These are phyloP conservation scores for Aphis gossypii DNA, from an alignment of 1,140 invertebrate genomes.

Conservation along the genomic window DNA sequence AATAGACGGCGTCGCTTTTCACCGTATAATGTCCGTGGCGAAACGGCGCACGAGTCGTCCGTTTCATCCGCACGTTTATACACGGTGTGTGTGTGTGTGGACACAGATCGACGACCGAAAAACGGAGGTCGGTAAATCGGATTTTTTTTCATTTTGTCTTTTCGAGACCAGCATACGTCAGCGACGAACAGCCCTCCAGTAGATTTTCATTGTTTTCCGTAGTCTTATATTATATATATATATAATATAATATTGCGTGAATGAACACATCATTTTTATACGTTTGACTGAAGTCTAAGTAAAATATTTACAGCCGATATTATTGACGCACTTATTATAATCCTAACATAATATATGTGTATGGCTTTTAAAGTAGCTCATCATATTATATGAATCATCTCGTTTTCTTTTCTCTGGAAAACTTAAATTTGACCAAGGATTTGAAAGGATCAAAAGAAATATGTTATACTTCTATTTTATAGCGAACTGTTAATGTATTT, in stretches of 20 bases:
- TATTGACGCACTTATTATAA: too few species aligned
- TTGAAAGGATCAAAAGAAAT: neutral
- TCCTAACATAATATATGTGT: too few species aligned
- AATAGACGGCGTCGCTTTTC: neutral
- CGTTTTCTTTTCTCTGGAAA: too few species aligned
- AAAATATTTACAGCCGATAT: neutral
- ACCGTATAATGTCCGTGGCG: conserved; percentile 42
- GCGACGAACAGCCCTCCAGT: neutral
- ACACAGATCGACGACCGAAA: neutral
- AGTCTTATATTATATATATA: too few species aligned
- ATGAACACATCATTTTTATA: neutral
- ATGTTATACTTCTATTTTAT: neutral
- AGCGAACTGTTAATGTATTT: neutral
- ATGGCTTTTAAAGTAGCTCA: too few species aligned
- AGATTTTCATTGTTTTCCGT: neutral
- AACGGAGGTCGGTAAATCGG: neutral
- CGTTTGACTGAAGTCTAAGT: neutral
- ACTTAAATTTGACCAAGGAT: neutral
- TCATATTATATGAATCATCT: neutral
- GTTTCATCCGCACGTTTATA: neutral
- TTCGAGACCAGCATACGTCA: too few species aligned
- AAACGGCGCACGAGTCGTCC: conserved; percentile 44
- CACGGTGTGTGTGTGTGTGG: too few species aligned
- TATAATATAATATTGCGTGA: neutral
- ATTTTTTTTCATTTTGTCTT: neutral